Conservation (phyloP, 2,797 vertebrate species). For the Apogon talboti region DNA sequence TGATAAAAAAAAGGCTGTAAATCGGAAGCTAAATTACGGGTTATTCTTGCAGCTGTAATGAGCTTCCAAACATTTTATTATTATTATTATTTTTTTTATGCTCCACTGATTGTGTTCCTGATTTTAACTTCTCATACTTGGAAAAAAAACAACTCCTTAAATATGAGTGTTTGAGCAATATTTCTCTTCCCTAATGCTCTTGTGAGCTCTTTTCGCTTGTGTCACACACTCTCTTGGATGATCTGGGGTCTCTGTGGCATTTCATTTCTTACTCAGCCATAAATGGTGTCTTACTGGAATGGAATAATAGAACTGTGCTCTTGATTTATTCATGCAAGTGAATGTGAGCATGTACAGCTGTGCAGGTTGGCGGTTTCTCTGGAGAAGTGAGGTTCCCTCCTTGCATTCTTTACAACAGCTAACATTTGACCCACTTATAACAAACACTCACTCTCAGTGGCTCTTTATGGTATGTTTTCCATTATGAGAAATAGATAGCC, state of each 20-base stretch:
- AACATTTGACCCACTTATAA: constrained; percentile 72
- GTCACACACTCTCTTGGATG: constrained; percentile 49
- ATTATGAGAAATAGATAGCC: constrained; percentile 60
- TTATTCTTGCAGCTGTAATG: constrained; percentile 58
- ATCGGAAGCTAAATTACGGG: constrained; percentile 26
- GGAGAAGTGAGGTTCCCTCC: constrained; percentile 40
- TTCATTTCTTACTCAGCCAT: constrained; percentile 70
- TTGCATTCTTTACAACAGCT: constrained; percentile 59
- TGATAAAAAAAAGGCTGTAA: constrained; percentile 21
- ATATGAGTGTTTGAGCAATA: constrained; percentile 42
- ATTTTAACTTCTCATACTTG: constrained; percentile 48
- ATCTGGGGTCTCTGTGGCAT: constrained; percentile 73
- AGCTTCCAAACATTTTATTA: constrained; percentile 43
- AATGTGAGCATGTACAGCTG: constrained; percentile 60
- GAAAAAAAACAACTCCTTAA: constrained; percentile 26
- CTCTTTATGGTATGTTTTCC: constrained; percentile 58
- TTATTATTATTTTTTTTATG: constrained; percentile 52
- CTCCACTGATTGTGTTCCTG: constrained; percentile 45
- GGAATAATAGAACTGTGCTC: constrained; percentile 65
- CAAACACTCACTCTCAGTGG: constrained; percentile 46
- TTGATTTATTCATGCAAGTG: constrained; percentile 76
- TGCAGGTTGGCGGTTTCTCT: constrained; percentile 39
- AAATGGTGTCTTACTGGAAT: constrained; percentile 68
- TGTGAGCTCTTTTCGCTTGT: constrained; percentile 51
- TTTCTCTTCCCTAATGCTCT: constrained; percentile 55